Evolutionary conservation across 2,888 invertebrate species (phyloP).

Genomic region (Linnaemya vulpina): DNA sequence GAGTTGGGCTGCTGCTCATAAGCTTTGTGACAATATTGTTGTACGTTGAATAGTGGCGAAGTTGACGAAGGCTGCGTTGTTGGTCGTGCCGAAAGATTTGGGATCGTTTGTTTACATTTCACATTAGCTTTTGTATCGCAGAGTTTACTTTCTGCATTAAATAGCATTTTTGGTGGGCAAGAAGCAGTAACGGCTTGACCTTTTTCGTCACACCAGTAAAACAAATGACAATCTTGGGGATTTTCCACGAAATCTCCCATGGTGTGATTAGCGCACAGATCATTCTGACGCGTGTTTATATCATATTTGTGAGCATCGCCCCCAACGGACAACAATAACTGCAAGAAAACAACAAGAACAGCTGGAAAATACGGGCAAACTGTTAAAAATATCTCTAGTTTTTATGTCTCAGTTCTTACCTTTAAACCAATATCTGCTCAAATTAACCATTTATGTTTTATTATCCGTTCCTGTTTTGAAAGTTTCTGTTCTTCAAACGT

Average conservation of each 20-base stretch:
- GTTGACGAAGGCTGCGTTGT: constrained; percentile 23
- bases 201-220: constrained; percentile 78
- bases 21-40: constrained; percentile 44
- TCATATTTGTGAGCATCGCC: constrained; percentile 1
- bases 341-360: background rate
- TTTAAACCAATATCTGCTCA: background rate
- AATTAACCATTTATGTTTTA: constrained; percentile 21
- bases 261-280: constrained; percentile 75
- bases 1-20: constrained; percentile 48
- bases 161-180: constrained; percentile 81
- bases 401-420: background rate
- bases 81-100: background rate
- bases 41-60: background rate
- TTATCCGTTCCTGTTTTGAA: background rate
- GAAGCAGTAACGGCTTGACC: constrained; percentile 77
- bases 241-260: constrained; percentile 79
- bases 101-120: constrained; percentile 71
- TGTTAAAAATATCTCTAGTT: background rate
- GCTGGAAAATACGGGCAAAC: background rate
- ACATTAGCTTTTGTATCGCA: constrained; percentile 79
- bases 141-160: constrained; percentile 79
- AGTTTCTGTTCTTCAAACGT: constrained; percentile 6
- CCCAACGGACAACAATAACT: background rate
- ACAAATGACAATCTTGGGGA: constrained; percentile 78
- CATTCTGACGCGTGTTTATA: constrained; percentile 18